These are phyloP conservation scores for Acrobeloides nanus DNA, from an alignment of 2,888 invertebrate species.

Conservation along the genomic window DNA sequence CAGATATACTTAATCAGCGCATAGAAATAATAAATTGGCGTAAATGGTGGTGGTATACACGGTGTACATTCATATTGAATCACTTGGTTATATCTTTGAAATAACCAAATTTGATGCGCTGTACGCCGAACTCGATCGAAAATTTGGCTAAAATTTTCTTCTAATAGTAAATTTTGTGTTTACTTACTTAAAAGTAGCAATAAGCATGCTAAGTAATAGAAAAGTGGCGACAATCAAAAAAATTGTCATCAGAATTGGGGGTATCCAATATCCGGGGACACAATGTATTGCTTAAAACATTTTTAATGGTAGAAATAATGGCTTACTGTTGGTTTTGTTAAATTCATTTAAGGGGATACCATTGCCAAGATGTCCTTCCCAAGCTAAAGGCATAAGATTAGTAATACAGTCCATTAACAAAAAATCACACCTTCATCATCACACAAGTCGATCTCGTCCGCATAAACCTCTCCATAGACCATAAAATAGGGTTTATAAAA, in stretches of 20 bases:
- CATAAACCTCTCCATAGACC: constrained; percentile 97
- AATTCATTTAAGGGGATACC: no score
- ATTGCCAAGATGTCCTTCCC: constrained; percentile 46
- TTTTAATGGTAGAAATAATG: no score
- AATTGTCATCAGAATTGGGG: constrained; percentile 82
- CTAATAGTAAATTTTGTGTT: constrained; percentile 54
- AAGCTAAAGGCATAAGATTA: constrained; percentile 50
- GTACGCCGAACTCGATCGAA: constrained; percentile 76
- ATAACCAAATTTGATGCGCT: constrained; percentile 97
- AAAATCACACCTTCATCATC: constrained; percentile 46
- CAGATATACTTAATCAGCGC: constrained; percentile 29
- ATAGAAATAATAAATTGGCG: constrained; percentile 35
- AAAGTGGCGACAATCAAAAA: constrained; percentile 94
- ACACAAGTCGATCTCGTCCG: constrained; percentile 74
- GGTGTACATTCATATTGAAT: constrained; percentile 98
- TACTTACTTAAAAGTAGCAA: constrained; percentile 83
- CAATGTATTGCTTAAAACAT: constrained; percentile 25
- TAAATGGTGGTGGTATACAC: constrained; percentile 72
- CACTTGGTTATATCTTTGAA: constrained; percentile 85
- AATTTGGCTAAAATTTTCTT: constrained; percentile 45
- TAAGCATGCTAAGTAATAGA: constrained; percentile 86
- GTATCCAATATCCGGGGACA: constrained; percentile 68
- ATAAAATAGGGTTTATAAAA: constrained; percentile 95
- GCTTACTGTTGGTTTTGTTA: no score
- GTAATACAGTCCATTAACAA: no score